Evolutionary conservation across 2,797 vertebrate species (phyloP).

Genomic region (Psittacula derbiana): DNA sequence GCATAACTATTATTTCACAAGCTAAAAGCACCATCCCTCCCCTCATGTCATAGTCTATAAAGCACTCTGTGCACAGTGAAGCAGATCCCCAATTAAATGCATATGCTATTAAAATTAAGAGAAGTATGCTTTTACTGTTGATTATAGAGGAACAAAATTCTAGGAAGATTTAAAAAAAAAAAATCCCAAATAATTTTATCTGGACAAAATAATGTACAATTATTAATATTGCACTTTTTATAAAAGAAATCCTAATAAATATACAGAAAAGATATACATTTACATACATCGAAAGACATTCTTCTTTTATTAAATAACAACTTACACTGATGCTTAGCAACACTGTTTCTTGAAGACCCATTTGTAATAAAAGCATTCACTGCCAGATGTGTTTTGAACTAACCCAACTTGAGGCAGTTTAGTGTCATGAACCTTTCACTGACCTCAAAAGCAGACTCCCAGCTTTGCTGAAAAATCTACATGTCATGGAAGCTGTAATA

Average conservation of each 20-base stretch:
- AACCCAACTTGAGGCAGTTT: background rate
- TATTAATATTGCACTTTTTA: slow-evolving; percentile 85
- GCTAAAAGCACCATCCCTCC: background rate
- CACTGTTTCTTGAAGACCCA: slow-evolving; percentile 67
- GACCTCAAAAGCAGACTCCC: background rate
- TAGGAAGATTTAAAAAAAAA: slow-evolving; percentile 56
- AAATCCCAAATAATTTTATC: slow-evolving; percentile 69
- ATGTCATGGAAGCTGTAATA: background rate
- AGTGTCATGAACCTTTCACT: background rate
- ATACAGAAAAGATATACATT: slow-evolving; percentile 83
- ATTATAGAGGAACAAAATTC: slow-evolving; percentile 69
- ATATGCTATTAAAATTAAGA: slow-evolving; percentile 59
- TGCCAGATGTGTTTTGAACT: background rate
- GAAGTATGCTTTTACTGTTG: slow-evolving; percentile 28
- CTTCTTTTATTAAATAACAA: slow-evolving; percentile 76
- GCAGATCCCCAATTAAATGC: slow-evolving; percentile 63
- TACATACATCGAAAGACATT: slow-evolving; percentile 76
- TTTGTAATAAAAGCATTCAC: background rate
- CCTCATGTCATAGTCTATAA: slow-evolving; percentile 30
- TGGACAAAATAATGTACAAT: slow-evolving; percentile 80
- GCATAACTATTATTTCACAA: slow-evolving; percentile 9
- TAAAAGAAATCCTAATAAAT: slow-evolving; percentile 93
- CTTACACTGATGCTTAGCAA: slow-evolving; percentile 68
- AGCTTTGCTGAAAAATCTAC: slow-evolving; percentile 11
- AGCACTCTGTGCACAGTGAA: slow-evolving; percentile 45